These are phyloP conservation scores for Cyrtorhinus lividipennis DNA, from an alignment of 1,140 invertebrate species.

Conservation along the genomic window DNA sequence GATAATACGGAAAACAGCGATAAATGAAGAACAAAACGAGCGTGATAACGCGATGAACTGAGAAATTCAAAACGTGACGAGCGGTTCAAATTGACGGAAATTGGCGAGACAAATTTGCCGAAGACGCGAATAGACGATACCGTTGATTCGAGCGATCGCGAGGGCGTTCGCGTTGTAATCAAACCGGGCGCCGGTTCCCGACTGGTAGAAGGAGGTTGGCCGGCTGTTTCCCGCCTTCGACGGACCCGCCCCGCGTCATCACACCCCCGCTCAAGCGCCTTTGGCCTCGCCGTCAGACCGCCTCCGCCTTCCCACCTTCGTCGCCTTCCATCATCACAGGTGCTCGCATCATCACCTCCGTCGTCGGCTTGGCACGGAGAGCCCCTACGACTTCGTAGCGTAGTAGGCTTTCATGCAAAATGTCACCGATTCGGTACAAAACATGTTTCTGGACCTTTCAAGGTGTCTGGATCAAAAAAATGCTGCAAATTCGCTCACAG, in stretches of 20 bases:
- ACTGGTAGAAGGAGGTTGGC: not conserved
- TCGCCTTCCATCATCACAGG: no score
- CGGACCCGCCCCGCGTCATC: not conserved
- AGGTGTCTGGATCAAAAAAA: no score
- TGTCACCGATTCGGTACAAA: no score
- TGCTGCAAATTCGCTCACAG: no score
- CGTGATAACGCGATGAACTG: not conserved
- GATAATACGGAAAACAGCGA: not conserved
- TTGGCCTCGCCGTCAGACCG: not conserved
- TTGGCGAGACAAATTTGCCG: not conserved
- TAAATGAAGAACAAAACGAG: not conserved
- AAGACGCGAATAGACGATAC: not conserved
- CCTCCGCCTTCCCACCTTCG: no score
- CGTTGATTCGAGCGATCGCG: not conserved
- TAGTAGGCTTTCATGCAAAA: no score
- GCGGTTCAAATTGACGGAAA: not conserved
- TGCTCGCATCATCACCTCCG: no score
- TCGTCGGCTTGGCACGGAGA: no score
- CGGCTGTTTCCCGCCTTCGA: not conserved
- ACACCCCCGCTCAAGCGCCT: not conserved
- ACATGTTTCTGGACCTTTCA: no score
- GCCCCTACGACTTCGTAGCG: no score
- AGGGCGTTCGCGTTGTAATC: not conserved
- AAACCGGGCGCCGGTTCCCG: conserved; percentile 5
- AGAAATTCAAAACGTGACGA: not conserved